Base-by-base conservation (phyloP, 2,888 invertebrate species). In the Thysanoteuthis rhombus region DNA sequence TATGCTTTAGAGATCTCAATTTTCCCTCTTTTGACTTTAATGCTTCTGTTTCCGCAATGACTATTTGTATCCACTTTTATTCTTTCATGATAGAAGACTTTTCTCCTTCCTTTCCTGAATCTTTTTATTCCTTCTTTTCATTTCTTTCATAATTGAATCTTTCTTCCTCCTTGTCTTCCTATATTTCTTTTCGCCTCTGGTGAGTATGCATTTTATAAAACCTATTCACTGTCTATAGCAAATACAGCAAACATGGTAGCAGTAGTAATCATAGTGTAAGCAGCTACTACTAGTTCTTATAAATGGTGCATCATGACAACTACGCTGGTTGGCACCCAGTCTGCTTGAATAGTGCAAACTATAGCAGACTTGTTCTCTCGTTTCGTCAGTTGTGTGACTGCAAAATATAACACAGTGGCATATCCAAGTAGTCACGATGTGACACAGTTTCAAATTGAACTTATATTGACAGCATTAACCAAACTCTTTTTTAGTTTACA, bases 321-420 rank as follows among this genome's bases (percentile, higher is more conserved):
- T 75, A 36, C 36, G 75, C 75, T 36, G n/a, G 75, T 75, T 75
- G 75, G 75, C 75, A 75, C 75, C n/a, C n/a, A 75, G 12, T 10
- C n/a, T 75, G 75, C n/a, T 75, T 75, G n/a, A 2, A 75, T 75
- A 36, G 75, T 75, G 12, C 75, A n/a, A 75, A 36, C 75, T 36
- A 75, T n/a, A 75, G 75, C n/a, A 75, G 75, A 75, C 75, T 75
- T 58, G 58, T 58, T 75, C 75, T n/a, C n/a, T 75, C n/a, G 16
- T 75, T 75, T 36, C n/a, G 36, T 75, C 75, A n/a, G n/a, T 75
- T 75, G 75, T 75, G 75, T 75, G n/a, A 75, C 75, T 75, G 75
- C 75, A 75, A 75, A 75, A n/a, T 75, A n/a, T 75, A 75, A 75
- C n/a, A 75, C 75, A 75, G 75, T 75, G 75, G 75, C 75, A 75